phyloP scores from a whole-genome alignment of 1,140 invertebrate species.

The Pogonomyrmex barbatus region DNA sequence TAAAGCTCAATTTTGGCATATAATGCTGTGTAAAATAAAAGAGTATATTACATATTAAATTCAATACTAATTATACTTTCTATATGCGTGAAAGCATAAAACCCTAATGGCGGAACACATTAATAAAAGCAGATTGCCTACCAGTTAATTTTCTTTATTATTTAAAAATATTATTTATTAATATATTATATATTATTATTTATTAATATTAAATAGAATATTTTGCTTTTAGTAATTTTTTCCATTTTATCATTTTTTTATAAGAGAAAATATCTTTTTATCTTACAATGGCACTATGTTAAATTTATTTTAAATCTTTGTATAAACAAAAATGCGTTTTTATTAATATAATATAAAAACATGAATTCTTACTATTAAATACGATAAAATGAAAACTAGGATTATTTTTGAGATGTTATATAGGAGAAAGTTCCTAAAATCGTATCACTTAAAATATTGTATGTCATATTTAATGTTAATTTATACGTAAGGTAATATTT shows the following conservation, averaged over 20 bases:
- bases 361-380: not conserved
- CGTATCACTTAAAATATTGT: too few species aligned
- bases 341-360: not conserved
- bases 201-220: not conserved
- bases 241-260: not conserved
- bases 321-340: not conserved
- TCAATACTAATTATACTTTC: slow-evolving; percentile 53
- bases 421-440: not conserved
- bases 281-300: not conserved
- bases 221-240: not conserved
- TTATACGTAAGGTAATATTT: too few species aligned
- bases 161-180: not conserved
- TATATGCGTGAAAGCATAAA: slow-evolving; percentile 7
- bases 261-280: not conserved
- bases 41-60: slow-evolving; percentile 46
- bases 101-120: not conserved
- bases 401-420: not conserved
- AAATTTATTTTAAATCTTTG: not conserved
- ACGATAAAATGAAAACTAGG: not conserved
- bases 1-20: slow-evolving; percentile 46
- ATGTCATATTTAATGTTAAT: too few species aligned
- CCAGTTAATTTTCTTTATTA: not conserved
- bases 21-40: slow-evolving; percentile 44
- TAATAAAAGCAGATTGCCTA: slow-evolving; percentile 25
- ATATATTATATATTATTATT: not conserved